Percentiles rank a stretch among this genome's conserved stretches.
Conservation (phyloP, 2,888 invertebrate species). For the Hypselothyrea guttata region DNA sequence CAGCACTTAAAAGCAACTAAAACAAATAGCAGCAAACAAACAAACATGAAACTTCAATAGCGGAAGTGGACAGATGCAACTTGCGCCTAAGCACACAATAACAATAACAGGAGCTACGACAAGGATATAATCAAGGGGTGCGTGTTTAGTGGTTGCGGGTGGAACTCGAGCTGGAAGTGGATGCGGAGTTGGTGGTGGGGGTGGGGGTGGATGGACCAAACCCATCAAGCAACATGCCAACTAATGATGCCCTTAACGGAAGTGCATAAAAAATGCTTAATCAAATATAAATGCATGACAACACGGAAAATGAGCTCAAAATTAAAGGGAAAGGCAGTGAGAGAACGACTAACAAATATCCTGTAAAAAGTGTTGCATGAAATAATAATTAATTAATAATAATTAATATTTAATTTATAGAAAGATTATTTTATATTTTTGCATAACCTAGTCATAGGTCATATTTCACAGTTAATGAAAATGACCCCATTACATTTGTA, state of each 20-base stretch:
- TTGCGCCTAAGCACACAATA: constrained; percentile 61
- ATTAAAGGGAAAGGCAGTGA: neutral
- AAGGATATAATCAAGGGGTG: constrained; percentile 50
- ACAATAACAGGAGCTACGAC: constrained; percentile 17
- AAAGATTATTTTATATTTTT: too few relatives aligned
- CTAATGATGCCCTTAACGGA: constrained; percentile 74
- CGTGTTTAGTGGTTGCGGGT: constrained; percentile 18
- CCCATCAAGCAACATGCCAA: constrained; percentile 47
- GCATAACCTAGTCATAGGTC: too few relatives aligned
- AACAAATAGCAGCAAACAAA: constrained; percentile 51
- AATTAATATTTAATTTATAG: too few relatives aligned
- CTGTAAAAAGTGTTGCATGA: constrained; percentile 13
- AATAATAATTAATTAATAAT: too few relatives aligned
- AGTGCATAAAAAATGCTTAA: constrained; percentile 78
- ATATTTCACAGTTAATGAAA: too few relatives aligned
- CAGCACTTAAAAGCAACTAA: constrained; percentile 58
- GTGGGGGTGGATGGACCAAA: constrained; percentile 63
- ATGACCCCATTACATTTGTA: too few relatives aligned
- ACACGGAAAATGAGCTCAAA: constrained; percentile 50
- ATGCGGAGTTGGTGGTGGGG: constrained; percentile 18
- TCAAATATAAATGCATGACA: constrained; percentile 76
- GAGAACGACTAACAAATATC: constrained; percentile 10
- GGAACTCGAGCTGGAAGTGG: constrained; percentile 8
- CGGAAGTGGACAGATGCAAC: constrained; percentile 79
- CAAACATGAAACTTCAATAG: constrained; percentile 34